A percentile compares a stretch with the other conserved stretches of the same genome.
Evolutionary conservation across 1,140 invertebrate species (phyloP).

Genomic region (Drosophila pruinosa): DNA sequence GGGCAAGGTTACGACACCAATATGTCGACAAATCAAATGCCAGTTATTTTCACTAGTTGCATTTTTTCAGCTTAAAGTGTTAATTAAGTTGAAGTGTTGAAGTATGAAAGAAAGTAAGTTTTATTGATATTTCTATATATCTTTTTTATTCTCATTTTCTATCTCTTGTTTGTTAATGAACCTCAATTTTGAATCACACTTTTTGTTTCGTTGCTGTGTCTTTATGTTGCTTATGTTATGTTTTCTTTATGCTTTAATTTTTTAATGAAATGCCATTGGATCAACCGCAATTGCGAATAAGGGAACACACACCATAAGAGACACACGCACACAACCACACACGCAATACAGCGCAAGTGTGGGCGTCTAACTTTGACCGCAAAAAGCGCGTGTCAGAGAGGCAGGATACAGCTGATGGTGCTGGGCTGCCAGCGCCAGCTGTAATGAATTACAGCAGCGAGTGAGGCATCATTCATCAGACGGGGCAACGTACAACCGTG

Average conservation of each 20-base stretch:
- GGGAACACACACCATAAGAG: slow-evolving; percentile 24
- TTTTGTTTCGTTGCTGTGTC: background rate
- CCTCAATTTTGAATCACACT: no score
- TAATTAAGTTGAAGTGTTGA: background rate
- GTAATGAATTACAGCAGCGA: slow-evolving; percentile 74
- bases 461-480: slow-evolving; percentile 75
- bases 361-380: slow-evolving; percentile 54
- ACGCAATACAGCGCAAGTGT: background rate
- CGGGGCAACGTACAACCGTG: background rate
- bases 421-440: slow-evolving; percentile 33
- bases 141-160: background rate
- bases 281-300: slow-evolving; percentile 44
- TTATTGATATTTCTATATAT: no score
- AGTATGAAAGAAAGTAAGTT: no score
- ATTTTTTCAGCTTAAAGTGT: background rate
- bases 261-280: slow-evolving; percentile 58
- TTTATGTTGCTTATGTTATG: background rate
- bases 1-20: slow-evolving; percentile 32
- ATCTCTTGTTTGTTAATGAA: no score
- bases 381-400: slow-evolving; percentile 57
- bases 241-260: slow-evolving; percentile 45
- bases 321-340: slow-evolving; percentile 13
- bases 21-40: slow-evolving; percentile 12
- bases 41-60: background rate
- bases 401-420: slow-evolving; percentile 8